phyloP scores from a whole-genome alignment of 2,888 invertebrate genomes.

The Caenorhabditis drosophilae region DNA sequence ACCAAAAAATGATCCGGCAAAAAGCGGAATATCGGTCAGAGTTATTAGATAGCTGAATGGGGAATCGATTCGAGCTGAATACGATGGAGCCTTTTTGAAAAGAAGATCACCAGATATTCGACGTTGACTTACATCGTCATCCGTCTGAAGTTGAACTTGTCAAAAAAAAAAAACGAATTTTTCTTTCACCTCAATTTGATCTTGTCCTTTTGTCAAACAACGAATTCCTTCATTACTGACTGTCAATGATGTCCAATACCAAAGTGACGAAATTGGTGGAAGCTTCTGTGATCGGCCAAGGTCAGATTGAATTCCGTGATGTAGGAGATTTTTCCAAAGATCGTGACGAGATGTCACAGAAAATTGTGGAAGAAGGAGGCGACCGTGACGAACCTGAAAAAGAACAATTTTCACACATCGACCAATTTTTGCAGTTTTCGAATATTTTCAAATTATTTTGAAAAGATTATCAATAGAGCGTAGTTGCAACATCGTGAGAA shows the following conservation, averaged over 20 bases:
- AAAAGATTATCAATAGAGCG: no score
- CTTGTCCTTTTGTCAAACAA: no score
- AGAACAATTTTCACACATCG: no score
- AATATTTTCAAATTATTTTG: no score
- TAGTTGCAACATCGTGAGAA: no score
- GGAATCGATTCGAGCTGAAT: constrained; percentile 26
- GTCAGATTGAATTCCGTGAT: constrained; percentile 27
- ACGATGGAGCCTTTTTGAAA: constrained; percentile 8
- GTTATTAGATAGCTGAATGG: constrained; percentile 25
- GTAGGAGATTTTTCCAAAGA: constrained; percentile 33
- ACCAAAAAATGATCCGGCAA: constrained; percentile 32
- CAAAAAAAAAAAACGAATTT: neutral
- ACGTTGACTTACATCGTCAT: constrained; percentile 1
- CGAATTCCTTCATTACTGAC: constrained; percentile 4
- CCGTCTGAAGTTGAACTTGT: neutral
- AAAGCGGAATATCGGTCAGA: constrained; percentile 18
- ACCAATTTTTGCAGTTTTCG: no score
- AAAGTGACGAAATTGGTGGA: constrained; percentile 24
- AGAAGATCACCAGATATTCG: constrained; percentile 13
- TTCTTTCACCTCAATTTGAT: neutral
- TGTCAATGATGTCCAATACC: constrained; percentile 24
- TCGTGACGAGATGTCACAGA: constrained; percentile 10
- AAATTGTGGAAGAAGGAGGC: constrained; percentile 23
- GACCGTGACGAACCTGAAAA: no score
- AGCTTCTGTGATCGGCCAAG: constrained; percentile 23